A percentile compares a stretch with the other conserved stretches of the same genome.
Conservation (phyloP, 37 sponge, comb jelly and placozoan species). For the Crambe crambe region DNA sequence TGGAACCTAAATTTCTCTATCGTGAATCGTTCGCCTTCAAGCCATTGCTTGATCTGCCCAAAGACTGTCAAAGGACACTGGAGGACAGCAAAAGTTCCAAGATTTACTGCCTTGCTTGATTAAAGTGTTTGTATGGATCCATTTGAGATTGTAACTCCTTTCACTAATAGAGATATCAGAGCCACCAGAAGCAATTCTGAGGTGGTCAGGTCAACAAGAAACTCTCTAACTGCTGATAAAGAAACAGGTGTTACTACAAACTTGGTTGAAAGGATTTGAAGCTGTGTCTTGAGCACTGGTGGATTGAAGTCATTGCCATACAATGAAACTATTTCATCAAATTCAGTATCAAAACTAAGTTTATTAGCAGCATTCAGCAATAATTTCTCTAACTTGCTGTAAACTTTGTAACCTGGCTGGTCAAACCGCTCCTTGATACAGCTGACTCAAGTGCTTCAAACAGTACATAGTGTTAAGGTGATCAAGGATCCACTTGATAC, state of each 20-base stretch:
- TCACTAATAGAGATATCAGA: no score
- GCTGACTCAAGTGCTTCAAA: background rate
- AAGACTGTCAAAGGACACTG: no score
- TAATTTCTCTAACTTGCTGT: background rate
- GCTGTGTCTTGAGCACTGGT: background rate
- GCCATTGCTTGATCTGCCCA: no score
- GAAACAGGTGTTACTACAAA: background rate
- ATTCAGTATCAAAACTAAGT: background rate
- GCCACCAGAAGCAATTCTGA: no score
- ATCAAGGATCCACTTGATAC: no score
- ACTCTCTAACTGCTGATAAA: background rate
- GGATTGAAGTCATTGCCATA: background rate
- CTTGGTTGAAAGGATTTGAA: background rate
- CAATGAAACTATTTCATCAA: background rate
- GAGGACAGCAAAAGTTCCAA: no score
- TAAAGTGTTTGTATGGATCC: no score
- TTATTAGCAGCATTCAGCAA: background rate
- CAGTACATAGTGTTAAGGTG: no score
- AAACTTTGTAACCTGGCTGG: conserved; percentile 16
- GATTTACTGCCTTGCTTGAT: no score
- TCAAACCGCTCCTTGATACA: conserved; percentile 7
- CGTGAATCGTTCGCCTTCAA: no score
- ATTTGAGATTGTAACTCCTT: no score
- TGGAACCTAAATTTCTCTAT: no score
- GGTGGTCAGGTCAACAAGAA: background rate